These are phyloP conservation scores for Gymnoscelis rufifasciata DNA, from an alignment of 2,888 invertebrate genomes.

Conservation along the genomic window DNA sequence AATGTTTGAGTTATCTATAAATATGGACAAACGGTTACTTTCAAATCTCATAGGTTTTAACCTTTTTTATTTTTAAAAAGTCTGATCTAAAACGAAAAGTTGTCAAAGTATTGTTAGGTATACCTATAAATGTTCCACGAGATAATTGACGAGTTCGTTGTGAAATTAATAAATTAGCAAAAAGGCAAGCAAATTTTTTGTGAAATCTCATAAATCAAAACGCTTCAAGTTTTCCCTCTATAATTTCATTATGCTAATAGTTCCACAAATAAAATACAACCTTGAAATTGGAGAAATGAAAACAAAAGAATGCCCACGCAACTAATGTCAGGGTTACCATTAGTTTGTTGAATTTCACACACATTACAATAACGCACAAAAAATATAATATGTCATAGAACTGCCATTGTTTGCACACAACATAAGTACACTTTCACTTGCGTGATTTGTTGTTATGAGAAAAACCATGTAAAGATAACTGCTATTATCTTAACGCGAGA, in stretches of 20 bases:
- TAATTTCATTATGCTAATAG: neutral
- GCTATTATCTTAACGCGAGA: neutral
- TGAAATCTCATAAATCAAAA: too few species aligned
- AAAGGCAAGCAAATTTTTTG: too few species aligned
- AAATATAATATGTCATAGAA: conserved; percentile 35
- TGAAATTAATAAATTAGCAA: too few species aligned
- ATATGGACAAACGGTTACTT: neutral
- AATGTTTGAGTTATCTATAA: conserved; percentile 25
- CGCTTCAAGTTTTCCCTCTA: too few species aligned
- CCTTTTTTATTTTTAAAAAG: too few species aligned
- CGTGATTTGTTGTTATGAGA: conserved; percentile 18
- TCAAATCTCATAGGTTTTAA: too few species aligned
- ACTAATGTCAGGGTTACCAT: conserved; percentile 20
- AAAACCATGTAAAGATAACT: conserved; percentile 6
- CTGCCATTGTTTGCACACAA: conserved; percentile 42
- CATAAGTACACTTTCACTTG: conserved; percentile 40
- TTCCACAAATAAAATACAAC: conserved; percentile 15
- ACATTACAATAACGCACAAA: conserved; percentile 29
- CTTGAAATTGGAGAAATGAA: conserved; percentile 20
- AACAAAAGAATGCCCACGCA: conserved; percentile 25
- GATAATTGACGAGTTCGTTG: too few species aligned
- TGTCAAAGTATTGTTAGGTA: too few species aligned
- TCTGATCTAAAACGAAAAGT: too few species aligned
- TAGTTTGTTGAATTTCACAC: conserved; percentile 27
- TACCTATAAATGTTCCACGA: too few species aligned